These are phyloP conservation scores for Tragopan temminckii DNA, from an alignment of 2,797 vertebrate genomes.

Conservation along the genomic window DNA sequence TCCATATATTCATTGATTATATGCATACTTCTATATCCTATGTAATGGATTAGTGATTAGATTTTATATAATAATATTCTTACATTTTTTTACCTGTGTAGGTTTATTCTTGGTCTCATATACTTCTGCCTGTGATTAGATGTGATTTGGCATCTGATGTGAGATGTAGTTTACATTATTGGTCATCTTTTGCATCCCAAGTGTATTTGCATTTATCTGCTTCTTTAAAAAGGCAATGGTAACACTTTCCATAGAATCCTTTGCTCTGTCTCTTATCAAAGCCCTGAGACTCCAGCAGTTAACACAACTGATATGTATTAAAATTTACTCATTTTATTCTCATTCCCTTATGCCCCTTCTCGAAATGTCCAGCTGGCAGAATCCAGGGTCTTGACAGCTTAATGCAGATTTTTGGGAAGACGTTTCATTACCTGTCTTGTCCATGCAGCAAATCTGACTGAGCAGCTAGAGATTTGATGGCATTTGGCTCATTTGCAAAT, in stretches of 20 bases:
- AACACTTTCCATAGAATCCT: background rate
- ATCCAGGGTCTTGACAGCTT: background rate
- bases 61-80: background rate
- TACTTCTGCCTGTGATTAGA: background rate
- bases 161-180: background rate
- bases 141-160: background rate
- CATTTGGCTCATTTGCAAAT: background rate
- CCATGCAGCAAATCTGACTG: background rate
- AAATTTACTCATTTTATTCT: background rate
- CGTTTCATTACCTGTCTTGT: background rate
- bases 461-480: background rate
- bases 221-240: background rate
- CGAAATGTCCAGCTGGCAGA: background rate
- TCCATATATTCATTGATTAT: no score
- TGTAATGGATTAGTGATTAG: rapidly evolving
- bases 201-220: background rate
- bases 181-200: background rate
- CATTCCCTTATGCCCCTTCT: background rate
- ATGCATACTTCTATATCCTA: background rate
- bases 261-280: background rate
- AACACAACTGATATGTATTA: background rate
- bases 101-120: background rate
- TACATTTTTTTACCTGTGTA: background rate
- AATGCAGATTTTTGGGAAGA: background rate
- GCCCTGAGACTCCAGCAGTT: background rate